Percentiles rank a stretch among this genome's conserved stretches.
phyloP scores from a whole-genome alignment of 2,113 vertebrate species.

The Melanostigma gelatinosum region DNA sequence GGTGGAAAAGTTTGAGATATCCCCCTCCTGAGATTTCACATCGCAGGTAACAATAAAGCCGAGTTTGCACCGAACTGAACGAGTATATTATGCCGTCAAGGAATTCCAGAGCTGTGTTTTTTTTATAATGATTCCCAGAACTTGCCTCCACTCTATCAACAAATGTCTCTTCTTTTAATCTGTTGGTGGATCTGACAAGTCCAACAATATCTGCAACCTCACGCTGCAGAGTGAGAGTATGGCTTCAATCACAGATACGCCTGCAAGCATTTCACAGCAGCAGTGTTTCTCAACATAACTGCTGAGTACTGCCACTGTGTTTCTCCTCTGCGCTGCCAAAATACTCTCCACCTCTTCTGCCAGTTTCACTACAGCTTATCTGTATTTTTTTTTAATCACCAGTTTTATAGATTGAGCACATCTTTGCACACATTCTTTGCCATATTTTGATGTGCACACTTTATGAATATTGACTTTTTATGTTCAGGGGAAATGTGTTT shows the following conservation, averaged over 20 bases:
- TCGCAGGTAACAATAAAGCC: neutral
- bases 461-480: neutral
- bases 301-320: neutral
- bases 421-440: neutral
- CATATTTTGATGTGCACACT: neutral
- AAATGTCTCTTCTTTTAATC: neutral
- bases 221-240: neutral
- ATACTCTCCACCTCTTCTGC: neutral
- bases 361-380: neutral
- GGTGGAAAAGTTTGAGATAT: neutral
- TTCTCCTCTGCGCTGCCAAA: neutral
- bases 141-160: neutral
- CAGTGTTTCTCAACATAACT: conserved; percentile 14
- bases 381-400: neutral
- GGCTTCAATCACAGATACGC: conserved; percentile 27
- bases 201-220: neutral
- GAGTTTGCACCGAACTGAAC: neutral
- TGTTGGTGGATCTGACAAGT: neutral
- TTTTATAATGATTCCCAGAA: neutral
- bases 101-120: neutral
- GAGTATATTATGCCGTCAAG: too few species aligned
- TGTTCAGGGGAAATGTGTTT: neutral
- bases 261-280: neutral
- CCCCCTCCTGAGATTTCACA: neutral
- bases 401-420: neutral